Percentiles rank a stretch among this genome's conserved stretches.
These are phyloP conservation scores for Protonibea diacanthus DNA, from an alignment of 2,797 vertebrate species.

Conservation along the genomic window DNA sequence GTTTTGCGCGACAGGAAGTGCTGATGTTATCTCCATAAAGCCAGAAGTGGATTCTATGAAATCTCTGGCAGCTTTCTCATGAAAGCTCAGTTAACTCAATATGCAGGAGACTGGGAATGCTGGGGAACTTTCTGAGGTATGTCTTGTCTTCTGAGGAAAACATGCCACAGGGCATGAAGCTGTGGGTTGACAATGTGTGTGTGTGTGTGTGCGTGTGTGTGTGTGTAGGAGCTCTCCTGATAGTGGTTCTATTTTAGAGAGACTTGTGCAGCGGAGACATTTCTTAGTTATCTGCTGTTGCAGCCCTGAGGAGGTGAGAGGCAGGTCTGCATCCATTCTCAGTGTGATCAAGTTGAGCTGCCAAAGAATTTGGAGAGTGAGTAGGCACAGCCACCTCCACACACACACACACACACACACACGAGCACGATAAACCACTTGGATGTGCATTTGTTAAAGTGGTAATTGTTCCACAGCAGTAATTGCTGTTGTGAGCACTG, in stretches of 20 bases:
- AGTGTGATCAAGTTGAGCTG: slow-evolving; percentile 60
- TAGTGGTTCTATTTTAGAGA: slow-evolving; percentile 79
- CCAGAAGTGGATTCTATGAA: slow-evolving; percentile 22
- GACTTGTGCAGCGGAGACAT: slow-evolving; percentile 69
- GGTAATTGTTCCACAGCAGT: slow-evolving; percentile 63
- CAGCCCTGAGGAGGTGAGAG: slow-evolving; percentile 75
- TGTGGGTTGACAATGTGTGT: slow-evolving; percentile 54
- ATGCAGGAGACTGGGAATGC: slow-evolving; percentile 52
- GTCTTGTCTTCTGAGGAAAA: slow-evolving; percentile 61
- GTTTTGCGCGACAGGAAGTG: slow-evolving; percentile 29
- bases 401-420: slow-evolving; percentile 2
- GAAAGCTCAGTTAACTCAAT: slow-evolving; percentile 31
- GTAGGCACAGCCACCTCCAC: slow-evolving; percentile 51
- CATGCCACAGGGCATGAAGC: slow-evolving; percentile 66
- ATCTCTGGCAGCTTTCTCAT: slow-evolving; percentile 30
- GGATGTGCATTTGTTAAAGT: slow-evolving; percentile 58
- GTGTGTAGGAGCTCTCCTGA: slow-evolving; percentile 59
- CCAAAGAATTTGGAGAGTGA: slow-evolving; percentile 55
- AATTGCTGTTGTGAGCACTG: slow-evolving; percentile 58
- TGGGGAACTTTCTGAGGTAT: slow-evolving; percentile 61
- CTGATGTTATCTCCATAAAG: slow-evolving; percentile 46
- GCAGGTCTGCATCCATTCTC: slow-evolving; percentile 71
- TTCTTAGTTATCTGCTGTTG: slow-evolving; percentile 76
- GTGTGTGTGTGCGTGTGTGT: slow-evolving; percentile 33
- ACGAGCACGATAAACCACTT: slow-evolving; percentile 35